A percentile compares a stretch with the other conserved stretches of the same genome.
These are phyloP conservation scores for Sebastes miniatus DNA, from an alignment of 2,797 vertebrate species.

Conservation along the genomic window DNA sequence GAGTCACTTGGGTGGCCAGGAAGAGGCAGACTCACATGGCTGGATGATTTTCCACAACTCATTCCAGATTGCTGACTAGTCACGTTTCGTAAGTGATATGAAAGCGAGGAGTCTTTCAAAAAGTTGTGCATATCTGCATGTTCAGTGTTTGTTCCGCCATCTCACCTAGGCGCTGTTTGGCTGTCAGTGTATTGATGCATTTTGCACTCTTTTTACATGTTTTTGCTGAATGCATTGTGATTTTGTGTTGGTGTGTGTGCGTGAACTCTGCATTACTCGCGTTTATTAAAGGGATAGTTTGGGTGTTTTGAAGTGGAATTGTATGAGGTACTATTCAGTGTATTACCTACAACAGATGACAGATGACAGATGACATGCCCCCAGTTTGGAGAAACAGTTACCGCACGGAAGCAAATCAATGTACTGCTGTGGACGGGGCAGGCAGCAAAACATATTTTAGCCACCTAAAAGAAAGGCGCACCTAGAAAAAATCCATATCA, in stretches of 20 bases:
- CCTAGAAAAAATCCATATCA: no score
- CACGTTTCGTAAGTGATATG: slow-evolving; percentile 57
- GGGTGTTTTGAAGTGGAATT: neutral
- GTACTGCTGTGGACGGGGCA: no score
- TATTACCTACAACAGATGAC: no score
- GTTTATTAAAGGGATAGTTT: neutral
- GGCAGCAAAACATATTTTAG: no score
- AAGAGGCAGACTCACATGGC: slow-evolving; percentile 42
- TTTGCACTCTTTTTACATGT: neutral
- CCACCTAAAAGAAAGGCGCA: no score
- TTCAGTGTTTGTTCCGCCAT: slow-evolving; percentile 38
- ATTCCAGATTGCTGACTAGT: slow-evolving; percentile 50
- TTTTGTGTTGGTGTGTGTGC: slow-evolving; percentile 24
- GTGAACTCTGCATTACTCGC: neutral
- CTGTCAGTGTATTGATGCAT: slow-evolving; percentile 19
- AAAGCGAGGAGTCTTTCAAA: slow-evolving; percentile 16
- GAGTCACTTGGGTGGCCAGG: slow-evolving; percentile 73
- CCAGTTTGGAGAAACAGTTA: no score
- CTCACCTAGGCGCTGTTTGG: slow-evolving; percentile 15
- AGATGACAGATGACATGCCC: no score
- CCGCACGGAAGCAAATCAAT: no score
- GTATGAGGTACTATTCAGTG: neutral
- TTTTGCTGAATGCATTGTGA: slow-evolving; percentile 48
- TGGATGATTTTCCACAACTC: slow-evolving; percentile 63
- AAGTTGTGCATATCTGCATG: neutral